Base-by-base conservation (phyloP, 2,888 invertebrate genomes). In the Netelia melanura region DNA sequence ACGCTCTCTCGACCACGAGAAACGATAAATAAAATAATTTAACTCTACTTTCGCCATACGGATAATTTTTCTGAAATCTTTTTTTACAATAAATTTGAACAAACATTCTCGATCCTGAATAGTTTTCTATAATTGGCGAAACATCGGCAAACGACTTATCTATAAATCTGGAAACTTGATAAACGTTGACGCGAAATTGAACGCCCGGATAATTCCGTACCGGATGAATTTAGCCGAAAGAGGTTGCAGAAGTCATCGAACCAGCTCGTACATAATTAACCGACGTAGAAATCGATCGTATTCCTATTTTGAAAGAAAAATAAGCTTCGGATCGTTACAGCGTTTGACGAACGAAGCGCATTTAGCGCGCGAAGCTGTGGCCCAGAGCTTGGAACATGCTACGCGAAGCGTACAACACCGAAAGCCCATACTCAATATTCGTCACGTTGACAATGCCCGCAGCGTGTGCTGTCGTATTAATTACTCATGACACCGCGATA, bases 361-460 rank as follows among this genome's bases (percentile, higher is more conserved):
- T 21, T 58, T 58, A 8, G 38, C 38, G 38, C 6, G 6, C 38
- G 38, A 38, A 38, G 6, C 38, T 6, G 6, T 38, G 38, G 9
- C 58, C 10, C 10, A 21, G 58, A 58, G 58, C 58, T 1, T 21
- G 23, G 10, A 58, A 17, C n/a, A 58, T 6, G 17, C 17, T 21
- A 10, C 58, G 5, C 21, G 21, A 10, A 21, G 58, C 17, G 58
- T 58, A 54, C 14, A 17, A 58, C 58, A 1, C 17, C 9, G 21
- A 21, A 58, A 17, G 21, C 21, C 58, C 58, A 23, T 21, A 58
- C 79, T 80, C 84, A 71, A 81, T 86, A 87, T 84, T 86, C 83
- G 83, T 83, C 96, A 9, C 95, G 95, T 78, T 95, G 96, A 90
- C 90, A 94, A 90, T 89, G 91, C 90, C 84, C 92, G 94, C 94